Evolutionary conservation across 2,113 vertebrate genomes (phyloP).

Genomic region (Spilogale gracilis): DNA sequence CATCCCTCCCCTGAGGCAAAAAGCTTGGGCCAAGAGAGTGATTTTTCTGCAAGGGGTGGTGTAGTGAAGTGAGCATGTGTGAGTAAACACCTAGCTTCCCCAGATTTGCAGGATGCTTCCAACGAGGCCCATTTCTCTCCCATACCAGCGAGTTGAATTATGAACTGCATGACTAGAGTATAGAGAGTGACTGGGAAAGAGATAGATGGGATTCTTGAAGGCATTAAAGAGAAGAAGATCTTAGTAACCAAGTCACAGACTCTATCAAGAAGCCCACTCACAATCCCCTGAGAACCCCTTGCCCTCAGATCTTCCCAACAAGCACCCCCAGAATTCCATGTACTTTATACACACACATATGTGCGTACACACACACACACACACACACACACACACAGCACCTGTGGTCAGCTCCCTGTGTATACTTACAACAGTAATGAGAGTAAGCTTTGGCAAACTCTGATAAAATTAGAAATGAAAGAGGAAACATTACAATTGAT

Average conservation of each 20-base stretch:
- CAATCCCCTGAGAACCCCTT: background rate
- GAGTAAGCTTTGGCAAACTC: background rate
- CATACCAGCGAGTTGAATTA: background rate
- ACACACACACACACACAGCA: background rate
- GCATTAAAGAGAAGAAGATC: background rate
- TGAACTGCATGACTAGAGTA: background rate
- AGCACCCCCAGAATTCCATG: background rate
- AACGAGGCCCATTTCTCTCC: background rate
- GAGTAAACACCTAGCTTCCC: background rate
- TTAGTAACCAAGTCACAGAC: background rate
- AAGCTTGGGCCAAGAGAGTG: background rate
- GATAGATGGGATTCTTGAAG: background rate
- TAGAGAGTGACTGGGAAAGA: background rate
- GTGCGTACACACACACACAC: background rate
- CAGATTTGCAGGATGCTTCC: background rate
- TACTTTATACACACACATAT: background rate
- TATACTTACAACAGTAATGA: background rate
- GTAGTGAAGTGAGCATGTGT: background rate
- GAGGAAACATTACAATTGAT: background rate
- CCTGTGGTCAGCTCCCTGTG: background rate
- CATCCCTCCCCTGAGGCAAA: background rate
- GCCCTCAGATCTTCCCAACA: background rate
- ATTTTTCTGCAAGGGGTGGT: background rate
- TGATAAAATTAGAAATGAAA: background rate
- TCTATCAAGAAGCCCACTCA: background rate